Evolutionary conservation across 2,888 invertebrate species (phyloP), one percentile per base, ranked within the genome.

Genomic region (Coremacera marginata): DNA sequence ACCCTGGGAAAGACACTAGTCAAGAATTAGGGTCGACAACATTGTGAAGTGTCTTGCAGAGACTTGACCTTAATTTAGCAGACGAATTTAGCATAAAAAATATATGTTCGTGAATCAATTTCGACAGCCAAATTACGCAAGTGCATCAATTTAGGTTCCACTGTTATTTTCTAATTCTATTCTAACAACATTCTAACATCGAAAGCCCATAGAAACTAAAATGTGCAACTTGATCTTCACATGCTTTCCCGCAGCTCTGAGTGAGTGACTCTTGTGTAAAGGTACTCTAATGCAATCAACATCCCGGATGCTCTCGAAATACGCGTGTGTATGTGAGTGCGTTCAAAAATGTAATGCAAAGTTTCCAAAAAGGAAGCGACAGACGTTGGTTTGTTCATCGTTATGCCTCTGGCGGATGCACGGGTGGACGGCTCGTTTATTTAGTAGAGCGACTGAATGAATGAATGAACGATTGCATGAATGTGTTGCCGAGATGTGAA

Each of bases 401-500:
- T 34, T 34, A 31, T 49, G 31, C 78, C 81, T 34, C 37, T 75
- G 76, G 81, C 85, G 86, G 84, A 85, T 84, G 84, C 86, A 84
- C 82, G 86, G 85, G 83, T 84, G 84, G 83, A 83, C 84, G 84
- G 82, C 83, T 85, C 84, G 82, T 84, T 85, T 72, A 72, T 72
- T 72, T 72, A 44, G 72, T 65, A 37, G 52, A 22, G 65, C 27
- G 19, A 44, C 22, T 71, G 71, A 44, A 34, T 51, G 52, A 44
- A 63, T 73, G 62, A 49, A 25, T 62, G 49, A n/a, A n/a, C 49
- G 49, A 16, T 34, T 44, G 25, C 9, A 60, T n/a, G 73, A 49
- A 22, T 70, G 55, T 31, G 27, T 11, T 31, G 27, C 7, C 5
- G 16, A 5, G 31, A 65, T 27, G 14, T n/a, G 16, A 9, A 5